Evolutionary conservation across 2,113 vertebrate species (phyloP).

Genomic region (Sebastes schlegelii): DNA sequence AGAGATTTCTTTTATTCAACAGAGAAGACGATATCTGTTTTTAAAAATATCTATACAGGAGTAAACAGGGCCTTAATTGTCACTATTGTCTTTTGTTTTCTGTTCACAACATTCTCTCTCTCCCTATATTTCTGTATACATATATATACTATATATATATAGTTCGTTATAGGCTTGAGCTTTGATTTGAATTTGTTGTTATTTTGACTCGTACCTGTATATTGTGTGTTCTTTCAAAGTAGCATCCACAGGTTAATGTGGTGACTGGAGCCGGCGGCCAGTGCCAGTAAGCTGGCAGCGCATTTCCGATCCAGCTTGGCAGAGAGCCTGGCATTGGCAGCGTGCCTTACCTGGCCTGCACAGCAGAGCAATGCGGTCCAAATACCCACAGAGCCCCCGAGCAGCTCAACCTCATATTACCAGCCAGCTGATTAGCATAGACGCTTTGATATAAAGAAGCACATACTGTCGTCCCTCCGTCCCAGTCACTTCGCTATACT

Average conservation of each 20-base stretch:
- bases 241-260: conserved; percentile 62
- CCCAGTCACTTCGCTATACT: conserved; percentile 37
- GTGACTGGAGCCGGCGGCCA: conserved; percentile 37
- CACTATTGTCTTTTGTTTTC: background rate
- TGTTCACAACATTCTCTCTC: background rate
- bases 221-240: conserved; percentile 37
- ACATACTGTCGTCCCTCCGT: conserved; percentile 52
- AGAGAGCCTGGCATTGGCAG: conserved; percentile 56
- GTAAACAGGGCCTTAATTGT: background rate
- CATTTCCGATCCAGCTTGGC: conserved; percentile 55
- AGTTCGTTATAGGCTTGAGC: conserved; percentile 14
- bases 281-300: conserved; percentile 23
- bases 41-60: too few relatives aligned
- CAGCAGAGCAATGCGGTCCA: conserved; percentile 59
- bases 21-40: too few relatives aligned
- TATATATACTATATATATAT: conserved; percentile 12
- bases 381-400: conserved; percentile 63
- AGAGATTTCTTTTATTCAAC: too few relatives aligned
- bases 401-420: conserved; percentile 67
- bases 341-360: conserved; percentile 62
- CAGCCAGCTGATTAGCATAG: conserved; percentile 76
- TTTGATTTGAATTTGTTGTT: conserved; percentile 26
- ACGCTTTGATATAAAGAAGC: conserved; percentile 72
- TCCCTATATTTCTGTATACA: background rate
- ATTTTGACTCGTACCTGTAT: conserved; percentile 20